These are phyloP conservation scores for Dipus sagitta DNA, from an alignment of 2,797 vertebrate genomes.

Conservation along the genomic window DNA sequence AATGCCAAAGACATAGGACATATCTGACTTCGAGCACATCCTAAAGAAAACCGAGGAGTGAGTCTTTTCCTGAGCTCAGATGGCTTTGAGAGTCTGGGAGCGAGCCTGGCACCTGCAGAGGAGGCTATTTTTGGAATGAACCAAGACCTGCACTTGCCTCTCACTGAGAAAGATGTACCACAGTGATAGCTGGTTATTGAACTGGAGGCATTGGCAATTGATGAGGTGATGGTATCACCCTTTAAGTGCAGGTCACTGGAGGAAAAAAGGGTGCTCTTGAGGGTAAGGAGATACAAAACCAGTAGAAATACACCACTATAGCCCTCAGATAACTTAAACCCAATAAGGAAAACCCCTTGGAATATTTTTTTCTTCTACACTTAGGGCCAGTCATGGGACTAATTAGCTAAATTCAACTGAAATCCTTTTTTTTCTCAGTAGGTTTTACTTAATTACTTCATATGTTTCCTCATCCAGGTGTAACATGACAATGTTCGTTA, in stretches of 20 bases:
- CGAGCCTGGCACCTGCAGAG: background rate
- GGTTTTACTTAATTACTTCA: constrained; percentile 69
- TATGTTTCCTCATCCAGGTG: constrained; percentile 54
- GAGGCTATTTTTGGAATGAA: constrained; percentile 71
- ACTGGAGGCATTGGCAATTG: constrained; percentile 79
- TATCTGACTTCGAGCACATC: background rate
- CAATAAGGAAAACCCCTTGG: constrained; percentile 65
- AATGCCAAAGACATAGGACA: background rate
- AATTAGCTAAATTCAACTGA: constrained; percentile 68
- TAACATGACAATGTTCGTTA: constrained; percentile 50
- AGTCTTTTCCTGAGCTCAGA: constrained; percentile 31
- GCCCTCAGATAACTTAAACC: constrained; percentile 67
- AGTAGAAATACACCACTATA: constrained; percentile 5
- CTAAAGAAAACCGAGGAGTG: constrained; percentile 12
- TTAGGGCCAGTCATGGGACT: constrained; percentile 45
- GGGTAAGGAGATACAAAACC: constrained; percentile 74
- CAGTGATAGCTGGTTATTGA: constrained; percentile 52
- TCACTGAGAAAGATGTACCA: constrained; percentile 66
- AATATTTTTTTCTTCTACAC: constrained; percentile 68
- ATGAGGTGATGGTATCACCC: constrained; percentile 78
- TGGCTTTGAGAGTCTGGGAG: constrained; percentile 23
- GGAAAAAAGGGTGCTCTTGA: constrained; percentile 76
- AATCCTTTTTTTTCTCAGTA: constrained; percentile 59
- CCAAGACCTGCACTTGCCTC: constrained; percentile 9
- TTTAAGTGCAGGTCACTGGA: constrained; percentile 75